Percentiles rank a stretch among this genome's conserved stretches.
These are phyloP conservation scores for Notolepis coatsorum DNA, from an alignment of 2,797 vertebrate genomes.

Conservation along the genomic window DNA sequence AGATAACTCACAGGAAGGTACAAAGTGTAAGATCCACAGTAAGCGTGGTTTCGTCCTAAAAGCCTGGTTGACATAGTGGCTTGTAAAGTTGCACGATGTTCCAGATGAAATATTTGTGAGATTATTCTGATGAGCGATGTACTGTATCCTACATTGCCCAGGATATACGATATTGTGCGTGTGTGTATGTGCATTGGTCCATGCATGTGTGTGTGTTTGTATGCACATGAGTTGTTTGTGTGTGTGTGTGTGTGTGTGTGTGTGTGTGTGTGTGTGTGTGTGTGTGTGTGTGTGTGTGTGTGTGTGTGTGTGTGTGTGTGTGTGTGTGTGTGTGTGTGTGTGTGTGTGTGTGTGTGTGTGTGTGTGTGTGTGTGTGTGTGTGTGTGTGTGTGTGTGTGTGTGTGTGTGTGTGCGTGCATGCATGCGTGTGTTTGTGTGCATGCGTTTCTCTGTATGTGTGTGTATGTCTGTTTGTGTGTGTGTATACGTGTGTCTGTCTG, in stretches of 20 bases:
- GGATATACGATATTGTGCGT: background rate
- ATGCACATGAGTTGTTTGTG: background rate
- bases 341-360: background rate
- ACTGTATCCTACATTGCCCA: background rate
- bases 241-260: constrained; percentile 7
- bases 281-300: constrained; percentile 17
- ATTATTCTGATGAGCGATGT: background rate
- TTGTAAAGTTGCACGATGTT: constrained; percentile 6
- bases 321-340: background rate
- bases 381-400: constrained; percentile 1
- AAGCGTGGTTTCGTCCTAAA: background rate
- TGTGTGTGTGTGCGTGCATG: background rate
- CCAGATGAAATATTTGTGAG: background rate
- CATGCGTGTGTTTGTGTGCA: background rate
- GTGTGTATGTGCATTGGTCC: background rate
- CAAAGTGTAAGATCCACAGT: background rate
- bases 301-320: background rate
- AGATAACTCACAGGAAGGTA: background rate
- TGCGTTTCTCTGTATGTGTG: background rate
- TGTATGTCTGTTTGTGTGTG: background rate
- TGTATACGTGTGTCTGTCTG: no score
- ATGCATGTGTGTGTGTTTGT: constrained; percentile 5
- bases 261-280: constrained; percentile 7
- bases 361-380: background rate
- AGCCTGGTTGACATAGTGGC: background rate